Evolutionary conservation across 2,888 invertebrate species (phyloP).

Genomic region (Drosophila subsilvestris): DNA sequence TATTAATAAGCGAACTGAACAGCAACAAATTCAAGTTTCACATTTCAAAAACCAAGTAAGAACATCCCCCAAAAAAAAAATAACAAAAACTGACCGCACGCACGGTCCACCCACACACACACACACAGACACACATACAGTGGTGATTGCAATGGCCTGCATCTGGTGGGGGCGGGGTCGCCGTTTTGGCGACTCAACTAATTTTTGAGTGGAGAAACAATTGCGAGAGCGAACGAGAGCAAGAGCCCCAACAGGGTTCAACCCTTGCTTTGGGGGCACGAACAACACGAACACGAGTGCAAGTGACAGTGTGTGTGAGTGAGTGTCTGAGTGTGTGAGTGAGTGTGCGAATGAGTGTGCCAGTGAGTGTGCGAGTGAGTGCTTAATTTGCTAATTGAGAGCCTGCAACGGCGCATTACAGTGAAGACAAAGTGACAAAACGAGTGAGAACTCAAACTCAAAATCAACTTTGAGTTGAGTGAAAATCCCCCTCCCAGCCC

Average conservation of each 20-base stretch:
- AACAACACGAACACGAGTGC: neutral
- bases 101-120: neutral
- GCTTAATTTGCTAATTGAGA: conserved; percentile 78
- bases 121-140: conserved; percentile 7
- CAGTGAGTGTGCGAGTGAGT: conserved; percentile 41
- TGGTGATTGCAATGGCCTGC: conserved; percentile 44
- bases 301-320: neutral
- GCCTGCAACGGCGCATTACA: conserved; percentile 52
- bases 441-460: neutral
- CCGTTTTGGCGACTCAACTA: conserved; percentile 26
- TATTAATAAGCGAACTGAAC: neutral
- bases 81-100: conserved; percentile 30
- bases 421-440: conserved; percentile 20
- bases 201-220: conserved; percentile 52
- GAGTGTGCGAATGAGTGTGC: conserved; percentile 20
- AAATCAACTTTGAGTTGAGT: conserved; percentile 11
- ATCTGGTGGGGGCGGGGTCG: conserved; percentile 66
- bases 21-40: neutral
- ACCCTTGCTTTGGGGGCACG: conserved; percentile 26
- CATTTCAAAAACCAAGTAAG: neutral
- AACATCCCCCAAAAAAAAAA: conserved; percentile 22
- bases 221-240: conserved; percentile 30
- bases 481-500: neutral
- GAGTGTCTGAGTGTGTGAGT: conserved; percentile 8
- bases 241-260: conserved; percentile 42